phyloP scores from a whole-genome alignment of 2,797 vertebrate species.

The Columba guinea region DNA sequence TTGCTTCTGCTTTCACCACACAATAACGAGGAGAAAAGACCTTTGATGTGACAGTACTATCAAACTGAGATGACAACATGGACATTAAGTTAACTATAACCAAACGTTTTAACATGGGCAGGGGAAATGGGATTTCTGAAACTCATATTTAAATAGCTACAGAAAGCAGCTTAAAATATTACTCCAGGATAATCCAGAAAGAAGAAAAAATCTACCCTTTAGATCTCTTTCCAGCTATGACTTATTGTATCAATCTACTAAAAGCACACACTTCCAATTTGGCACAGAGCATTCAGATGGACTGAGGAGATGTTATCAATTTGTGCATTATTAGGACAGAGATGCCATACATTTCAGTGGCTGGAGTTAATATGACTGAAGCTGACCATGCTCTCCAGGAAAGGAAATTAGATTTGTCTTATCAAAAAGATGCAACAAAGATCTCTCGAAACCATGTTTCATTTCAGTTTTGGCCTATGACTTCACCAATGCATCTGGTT shows the following conservation, averaged over 20 bases:
- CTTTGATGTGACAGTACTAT: not conserved
- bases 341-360: not conserved
- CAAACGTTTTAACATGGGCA: not conserved
- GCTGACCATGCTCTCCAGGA: not conserved
- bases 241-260: not conserved
- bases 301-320: constrained; percentile 38
- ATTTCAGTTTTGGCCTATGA: not conserved
- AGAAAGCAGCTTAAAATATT: constrained; percentile 20
- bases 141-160: not conserved
- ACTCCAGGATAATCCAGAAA: not conserved
- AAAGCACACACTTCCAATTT: constrained; percentile 4
- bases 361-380: constrained; percentile 33
- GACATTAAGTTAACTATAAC: not conserved
- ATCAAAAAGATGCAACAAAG: constrained; percentile 34
- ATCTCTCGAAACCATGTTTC: not conserved
- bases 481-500: not conserved
- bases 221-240: not conserved
- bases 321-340: constrained; percentile 17
- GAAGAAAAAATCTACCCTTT: not conserved
- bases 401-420: constrained; percentile 61
- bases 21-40: not conserved
- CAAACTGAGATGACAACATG: not conserved
- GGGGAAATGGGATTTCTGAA: constrained; percentile 1
- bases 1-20: not conserved
- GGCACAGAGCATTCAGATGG: not conserved